A percentile compares a stretch with the other conserved stretches of the same genome.
phyloP scores from a whole-genome alignment of 2,888 invertebrate genomes.

The Leptinotarsa haldemani region DNA sequence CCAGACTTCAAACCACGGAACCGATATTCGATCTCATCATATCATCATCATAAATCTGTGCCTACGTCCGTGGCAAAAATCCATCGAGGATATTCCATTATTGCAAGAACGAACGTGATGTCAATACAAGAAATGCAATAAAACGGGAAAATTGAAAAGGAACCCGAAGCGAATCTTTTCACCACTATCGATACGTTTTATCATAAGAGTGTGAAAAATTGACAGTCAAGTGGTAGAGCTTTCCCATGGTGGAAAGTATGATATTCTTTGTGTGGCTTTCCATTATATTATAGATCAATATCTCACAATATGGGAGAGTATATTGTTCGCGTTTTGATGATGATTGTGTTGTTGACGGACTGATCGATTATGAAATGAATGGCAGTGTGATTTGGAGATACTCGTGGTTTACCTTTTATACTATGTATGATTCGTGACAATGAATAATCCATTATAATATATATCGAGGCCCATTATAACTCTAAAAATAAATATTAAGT shows the following conservation, averaged over 20 bases:
- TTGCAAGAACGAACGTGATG: constrained; percentile 12
- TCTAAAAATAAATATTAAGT: too few species aligned
- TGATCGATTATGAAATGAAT: background rate
- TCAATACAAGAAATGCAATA: constrained; percentile 20
- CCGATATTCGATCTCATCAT: background rate
- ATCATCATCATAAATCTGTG: constrained; percentile 12
- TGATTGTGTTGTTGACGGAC: constrained; percentile 14
- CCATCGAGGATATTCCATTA: constrained; percentile 17
- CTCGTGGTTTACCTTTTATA: background rate
- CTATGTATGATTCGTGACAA: background rate
- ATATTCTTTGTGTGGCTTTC: constrained; percentile 40
- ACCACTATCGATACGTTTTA: constrained; percentile 50
- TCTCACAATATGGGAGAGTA: constrained; percentile 30
- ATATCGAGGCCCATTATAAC: background rate
- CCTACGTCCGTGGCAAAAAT: background rate
- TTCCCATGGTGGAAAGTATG: constrained; percentile 25
- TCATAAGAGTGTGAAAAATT: constrained; percentile 47
- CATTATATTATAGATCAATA: constrained; percentile 43
- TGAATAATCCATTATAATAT: background rate
- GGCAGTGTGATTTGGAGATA: background rate
- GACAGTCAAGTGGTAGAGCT: constrained; percentile 47
- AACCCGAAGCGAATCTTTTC: constrained; percentile 43
- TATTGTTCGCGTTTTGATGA: constrained; percentile 17
- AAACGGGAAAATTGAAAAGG: constrained; percentile 36
- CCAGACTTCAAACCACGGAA: background rate